Percentiles rank a stretch among this genome's conserved stretches.
Evolutionary conservation across 2,113 vertebrate species (phyloP).

Genomic region (Daphoenositta chrysoptera): DNA sequence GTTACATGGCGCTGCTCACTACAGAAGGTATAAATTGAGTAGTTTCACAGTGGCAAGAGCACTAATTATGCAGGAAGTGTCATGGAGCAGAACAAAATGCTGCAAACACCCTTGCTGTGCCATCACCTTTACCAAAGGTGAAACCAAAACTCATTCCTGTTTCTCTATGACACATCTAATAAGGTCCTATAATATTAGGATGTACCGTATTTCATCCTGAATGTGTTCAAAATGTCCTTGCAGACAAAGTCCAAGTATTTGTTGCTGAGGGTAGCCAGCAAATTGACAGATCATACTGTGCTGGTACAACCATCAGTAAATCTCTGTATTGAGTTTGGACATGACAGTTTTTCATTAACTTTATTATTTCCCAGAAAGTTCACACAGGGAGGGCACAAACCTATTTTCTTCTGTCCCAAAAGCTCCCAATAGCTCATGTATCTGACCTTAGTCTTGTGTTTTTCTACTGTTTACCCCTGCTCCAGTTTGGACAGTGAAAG

Average conservation of each 20-base stretch:
- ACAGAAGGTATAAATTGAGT: background rate
- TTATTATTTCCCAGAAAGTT: constrained; percentile 18
- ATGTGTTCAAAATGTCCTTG: background rate
- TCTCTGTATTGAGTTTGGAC: background rate
- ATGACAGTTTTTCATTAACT: constrained; percentile 4
- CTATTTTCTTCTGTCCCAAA: background rate
- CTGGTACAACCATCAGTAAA: background rate
- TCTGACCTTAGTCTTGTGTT: background rate
- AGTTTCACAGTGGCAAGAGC: background rate
- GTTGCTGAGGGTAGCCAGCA: background rate
- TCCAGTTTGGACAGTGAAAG: background rate
- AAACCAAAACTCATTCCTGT: background rate
- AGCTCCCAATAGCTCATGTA: background rate
- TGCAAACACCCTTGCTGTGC: background rate
- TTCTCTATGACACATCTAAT: background rate
- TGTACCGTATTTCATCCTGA: background rate
- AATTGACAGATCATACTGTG: background rate
- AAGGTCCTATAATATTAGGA: background rate
- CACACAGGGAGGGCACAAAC: background rate
- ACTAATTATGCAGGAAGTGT: background rate
- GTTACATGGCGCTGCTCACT: background rate
- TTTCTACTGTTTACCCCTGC: background rate
- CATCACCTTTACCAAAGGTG: background rate
- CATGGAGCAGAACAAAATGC: background rate
- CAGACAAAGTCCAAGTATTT: background rate